Evolutionary conservation across 2,113 vertebrate genomes (phyloP).

Genomic region (Sinocyclocheilus anophthalmus): DNA sequence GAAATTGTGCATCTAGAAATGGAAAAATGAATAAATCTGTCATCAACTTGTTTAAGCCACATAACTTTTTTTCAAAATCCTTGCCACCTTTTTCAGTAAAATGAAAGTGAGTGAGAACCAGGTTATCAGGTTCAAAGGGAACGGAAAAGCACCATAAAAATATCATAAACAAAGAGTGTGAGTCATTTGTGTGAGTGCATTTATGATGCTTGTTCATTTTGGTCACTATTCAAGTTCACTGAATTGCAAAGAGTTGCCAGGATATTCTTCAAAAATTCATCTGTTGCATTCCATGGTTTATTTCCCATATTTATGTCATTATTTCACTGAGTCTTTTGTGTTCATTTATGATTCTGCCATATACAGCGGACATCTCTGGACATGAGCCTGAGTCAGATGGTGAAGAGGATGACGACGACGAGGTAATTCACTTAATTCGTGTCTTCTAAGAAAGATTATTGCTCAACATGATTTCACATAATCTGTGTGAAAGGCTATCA

Average conservation of each 20-base stretch:
- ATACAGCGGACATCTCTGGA: conserved; percentile 78
- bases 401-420: conserved; percentile 90
- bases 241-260: no score
- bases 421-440: conserved; percentile 55
- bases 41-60: not conserved
- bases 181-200: no score
- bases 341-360: conserved; percentile 23
- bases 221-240: no score
- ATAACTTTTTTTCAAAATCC: not conserved
- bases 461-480: not conserved
- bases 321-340: not conserved
- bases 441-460: not conserved
- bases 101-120: not conserved
- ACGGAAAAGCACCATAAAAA: not conserved
- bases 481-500: not conserved
- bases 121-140: not conserved
- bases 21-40: not conserved
- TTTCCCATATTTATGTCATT: no score
- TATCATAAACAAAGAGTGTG: not conserved
- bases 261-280: not conserved
- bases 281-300: no score
- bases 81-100: not conserved
- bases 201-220: not conserved
- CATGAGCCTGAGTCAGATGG: conserved; percentile 85
- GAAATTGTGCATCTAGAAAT: not conserved